These are phyloP conservation scores for Diabrotica balteata DNA, from an alignment of 2,888 invertebrate species.

Conservation along the genomic window DNA sequence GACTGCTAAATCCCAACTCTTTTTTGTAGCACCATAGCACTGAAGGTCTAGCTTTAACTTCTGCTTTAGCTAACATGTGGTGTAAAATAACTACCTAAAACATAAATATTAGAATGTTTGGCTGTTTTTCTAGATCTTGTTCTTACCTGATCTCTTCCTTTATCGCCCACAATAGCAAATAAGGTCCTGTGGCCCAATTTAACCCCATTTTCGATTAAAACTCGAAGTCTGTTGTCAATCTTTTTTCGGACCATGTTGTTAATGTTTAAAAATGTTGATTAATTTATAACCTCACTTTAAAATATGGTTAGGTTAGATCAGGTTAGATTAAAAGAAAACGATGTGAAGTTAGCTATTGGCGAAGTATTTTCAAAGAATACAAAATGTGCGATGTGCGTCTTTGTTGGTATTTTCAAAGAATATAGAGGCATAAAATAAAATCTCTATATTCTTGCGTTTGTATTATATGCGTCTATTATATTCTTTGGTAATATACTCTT, in stretches of 20 bases:
- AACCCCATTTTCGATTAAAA: conserved; percentile 97
- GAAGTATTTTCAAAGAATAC: too few relatives aligned
- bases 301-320: conserved; percentile 11
- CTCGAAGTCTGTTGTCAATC: conserved; percentile 94
- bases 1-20: conserved; percentile 69
- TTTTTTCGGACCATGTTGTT: conserved; percentile 85
- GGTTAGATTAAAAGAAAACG: neutral
- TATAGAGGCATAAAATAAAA: too few relatives aligned
- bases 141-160: conserved; percentile 90
- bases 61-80: conserved; percentile 95
- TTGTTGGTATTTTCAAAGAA: too few relatives aligned
- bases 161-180: conserved; percentile 95
- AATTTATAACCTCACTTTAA: conserved; percentile 11
- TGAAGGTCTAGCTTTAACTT: conserved; percentile 89
- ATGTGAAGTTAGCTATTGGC: too few relatives aligned
- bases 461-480: too few relatives aligned
- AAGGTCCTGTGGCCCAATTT: conserved; percentile 88
- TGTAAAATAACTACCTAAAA: conserved; percentile 91
- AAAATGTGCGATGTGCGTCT: too few relatives aligned
- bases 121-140: neutral
- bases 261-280: neutral
- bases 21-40: conserved; percentile 99
- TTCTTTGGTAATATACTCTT: too few relatives aligned
- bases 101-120: conserved; percentile 12
- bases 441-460: too few relatives aligned